Conservation (phyloP, 2,113 vertebrate species). For the Protobothrops flavoviridis region DNA sequence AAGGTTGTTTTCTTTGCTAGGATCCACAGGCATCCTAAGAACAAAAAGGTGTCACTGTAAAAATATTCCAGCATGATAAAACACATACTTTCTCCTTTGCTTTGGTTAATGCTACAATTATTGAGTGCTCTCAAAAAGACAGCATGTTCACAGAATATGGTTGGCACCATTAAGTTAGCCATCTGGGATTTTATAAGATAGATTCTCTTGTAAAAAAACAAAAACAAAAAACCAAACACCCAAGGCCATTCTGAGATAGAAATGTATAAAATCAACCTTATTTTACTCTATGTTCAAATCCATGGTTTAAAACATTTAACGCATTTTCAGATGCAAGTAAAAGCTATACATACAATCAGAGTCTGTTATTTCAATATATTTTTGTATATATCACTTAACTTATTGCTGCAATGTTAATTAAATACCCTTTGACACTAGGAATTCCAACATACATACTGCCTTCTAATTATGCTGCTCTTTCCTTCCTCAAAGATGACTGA, state of each 20-base stretch:
- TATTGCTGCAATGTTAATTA: not conserved
- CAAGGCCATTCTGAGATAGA: not conserved
- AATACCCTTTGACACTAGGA: not conserved
- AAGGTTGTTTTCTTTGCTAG: not conserved
- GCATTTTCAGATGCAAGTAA: not conserved
- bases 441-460: not conserved
- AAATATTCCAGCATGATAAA: not conserved
- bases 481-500: not conserved
- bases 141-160: not conserved
- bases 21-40: not conserved
- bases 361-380: not conserved
- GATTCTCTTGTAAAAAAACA: not conserved
- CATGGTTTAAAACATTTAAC: not conserved
- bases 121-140: not conserved
- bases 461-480: not conserved
- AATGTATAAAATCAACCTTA: not conserved
- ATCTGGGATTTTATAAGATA: slow-evolving; percentile 4
- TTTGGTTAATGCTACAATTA: not conserved
- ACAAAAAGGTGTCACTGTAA: not conserved
- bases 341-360: not conserved
- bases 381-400: not conserved
- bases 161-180: not conserved
- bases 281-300: not conserved
- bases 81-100: not conserved
- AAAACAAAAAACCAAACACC: not conserved